Evolutionary conservation across 2,888 invertebrate species (phyloP), one percentile per base, ranked within the genome.

Genomic region (Psococerastis gibbosa): DNA sequence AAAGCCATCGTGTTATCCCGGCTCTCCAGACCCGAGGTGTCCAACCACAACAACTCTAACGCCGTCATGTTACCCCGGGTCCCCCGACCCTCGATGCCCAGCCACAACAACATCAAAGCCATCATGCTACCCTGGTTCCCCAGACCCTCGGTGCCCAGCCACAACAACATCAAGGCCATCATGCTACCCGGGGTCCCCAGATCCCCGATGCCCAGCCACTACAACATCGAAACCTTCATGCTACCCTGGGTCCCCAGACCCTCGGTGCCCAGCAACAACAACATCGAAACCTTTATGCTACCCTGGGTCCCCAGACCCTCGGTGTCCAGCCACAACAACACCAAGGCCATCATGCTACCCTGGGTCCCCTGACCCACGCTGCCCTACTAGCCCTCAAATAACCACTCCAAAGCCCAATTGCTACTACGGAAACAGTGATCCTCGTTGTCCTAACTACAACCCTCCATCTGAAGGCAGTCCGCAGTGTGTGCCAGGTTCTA

Each of bases 121-220:
- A 15, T 8, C 27, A 0, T 49, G 63, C 33, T 58, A 52, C 23
- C 61, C 60, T 3, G 60, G 59, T 1, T 48, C 57, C 48, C 43
- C 34, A 44, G 48, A 27, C 27, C 35, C 44, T 20, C 20, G 44
- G 15, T 42, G 49, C 41, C 49, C 47, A 3, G 20, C 44, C 22
- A 20, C 32, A 13, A 23, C 2, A 35, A 35, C 16, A 23, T 34
- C 17, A 41, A 46, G 42, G 43, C 45, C 45, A 43, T 4, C n/a
- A n/a, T 63, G 61, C 38, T 64, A 53, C 41, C 62, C 60, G 3
- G 62, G 60, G 11, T 55, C 55, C 5, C 44, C 41, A 1, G 61
- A 61, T 47, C 56, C 57, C 2, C 50, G 58, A 22, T 60, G 60
- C 43, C 56, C 59, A 23, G 52, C 56, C 22, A 58, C 43, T 22